phyloP scores from a whole-genome alignment of 2,797 vertebrate genomes.

The Sebastes wilsoni region DNA sequence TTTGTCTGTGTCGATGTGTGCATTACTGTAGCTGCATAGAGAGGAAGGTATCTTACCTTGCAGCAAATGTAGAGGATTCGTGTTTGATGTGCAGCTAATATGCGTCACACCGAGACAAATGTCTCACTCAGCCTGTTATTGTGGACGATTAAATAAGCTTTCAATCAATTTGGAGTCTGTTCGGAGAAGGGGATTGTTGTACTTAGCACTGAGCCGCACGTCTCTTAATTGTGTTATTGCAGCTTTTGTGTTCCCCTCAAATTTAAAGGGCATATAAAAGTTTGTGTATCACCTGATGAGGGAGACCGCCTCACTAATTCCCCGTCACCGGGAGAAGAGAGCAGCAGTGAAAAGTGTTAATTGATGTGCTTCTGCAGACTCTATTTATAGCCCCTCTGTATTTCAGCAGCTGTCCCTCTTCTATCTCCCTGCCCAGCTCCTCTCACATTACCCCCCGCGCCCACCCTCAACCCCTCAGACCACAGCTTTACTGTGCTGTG shows the following conservation, averaged over 20 bases:
- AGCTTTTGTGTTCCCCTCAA: not conserved
- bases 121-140: not conserved
- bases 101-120: not conserved
- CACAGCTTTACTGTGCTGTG: slow-evolving; percentile 35
- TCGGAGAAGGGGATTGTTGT: not conserved
- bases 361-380: slow-evolving; percentile 51
- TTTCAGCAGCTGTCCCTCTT: slow-evolving; percentile 76
- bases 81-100: not conserved
- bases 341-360: slow-evolving; percentile 40
- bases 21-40: not conserved
- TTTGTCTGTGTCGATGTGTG: not conserved
- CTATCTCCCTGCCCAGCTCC: slow-evolving; percentile 44
- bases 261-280: not conserved
- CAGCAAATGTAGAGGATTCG: not conserved
- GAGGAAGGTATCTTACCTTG: not conserved
- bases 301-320: slow-evolving; percentile 16
- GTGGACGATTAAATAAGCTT: not conserved
- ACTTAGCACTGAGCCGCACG: not conserved
- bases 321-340: slow-evolving; percentile 18
- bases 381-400: slow-evolving; percentile 73
- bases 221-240: not conserved
- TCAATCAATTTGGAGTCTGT: not conserved
- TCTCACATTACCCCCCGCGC: slow-evolving; percentile 62
- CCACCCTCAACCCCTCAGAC: slow-evolving; percentile 14
- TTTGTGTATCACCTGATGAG: slow-evolving; percentile 3